Base-by-base conservation (phyloP, 1,140 invertebrate genomes). In the Phymastichus coffea region DNA sequence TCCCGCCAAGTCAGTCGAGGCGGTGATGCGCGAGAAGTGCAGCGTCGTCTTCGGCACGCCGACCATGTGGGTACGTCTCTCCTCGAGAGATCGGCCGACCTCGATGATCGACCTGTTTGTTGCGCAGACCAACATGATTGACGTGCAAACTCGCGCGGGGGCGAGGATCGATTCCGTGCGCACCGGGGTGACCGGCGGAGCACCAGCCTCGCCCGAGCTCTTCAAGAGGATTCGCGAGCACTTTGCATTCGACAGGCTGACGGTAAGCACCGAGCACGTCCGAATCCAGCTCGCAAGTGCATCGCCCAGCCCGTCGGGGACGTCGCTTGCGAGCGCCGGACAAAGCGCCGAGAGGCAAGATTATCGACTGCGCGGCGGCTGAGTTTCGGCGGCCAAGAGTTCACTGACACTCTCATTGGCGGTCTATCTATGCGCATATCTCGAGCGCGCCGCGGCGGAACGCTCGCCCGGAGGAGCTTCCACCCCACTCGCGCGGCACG, bases 51-150 rank as follows among this genome's bases (percentile, higher is more conserved):
- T 91, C 67, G 96, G 96, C 12, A 98, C 96, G 0, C 97, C 97
- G 4, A 98, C 96, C 0, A 99, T 99, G 95, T 95, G 91, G 74
- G 89, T 97, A 52, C 94, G 98, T 74, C 81, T 94, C 53, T 67
- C 94, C 6, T 46, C 14, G 28, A 47, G 1, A 49, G 4, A 15
- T 47, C 28, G 28, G 6, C 6, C 10, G 10, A 25, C 10, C 17
- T 54, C 14, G 20, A 37, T 37, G 10, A 9, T 48, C 19, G 43
- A 17, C 14, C 19, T 17, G 19, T 15, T 48, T 48, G 15, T 48
- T 12, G 38, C 47, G 10, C 10, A 79, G 78, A 63, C 72, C 1
- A 70, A 75, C 63, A 51, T 78, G 47, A 52, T 78, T 15, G 73
- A 73, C 4, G 76, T 79, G 0, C 75, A 83, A 43, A 77, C 83